Evolutionary conservation across 2,797 vertebrate genomes (phyloP).

Genomic region (Sebastes dallii): DNA sequence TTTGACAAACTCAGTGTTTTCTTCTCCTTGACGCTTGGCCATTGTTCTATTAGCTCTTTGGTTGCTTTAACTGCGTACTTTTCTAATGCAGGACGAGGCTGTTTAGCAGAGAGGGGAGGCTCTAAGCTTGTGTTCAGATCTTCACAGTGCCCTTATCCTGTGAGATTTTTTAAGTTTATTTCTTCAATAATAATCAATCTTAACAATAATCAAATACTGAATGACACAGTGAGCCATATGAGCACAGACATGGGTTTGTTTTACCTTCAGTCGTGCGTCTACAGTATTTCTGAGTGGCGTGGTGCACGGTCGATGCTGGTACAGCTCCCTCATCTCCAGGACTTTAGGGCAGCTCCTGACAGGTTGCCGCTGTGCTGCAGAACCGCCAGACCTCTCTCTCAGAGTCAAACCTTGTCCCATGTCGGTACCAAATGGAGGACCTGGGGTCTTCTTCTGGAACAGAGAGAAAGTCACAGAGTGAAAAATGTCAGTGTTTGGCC

Average conservation of each 20-base stretch:
- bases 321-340: constrained; percentile 88
- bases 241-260: neutral
- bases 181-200: no score
- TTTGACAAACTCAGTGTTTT: no score
- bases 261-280: constrained; percentile 88
- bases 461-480: neutral
- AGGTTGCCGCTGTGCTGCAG: constrained; percentile 14
- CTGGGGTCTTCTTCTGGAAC: constrained; percentile 76
- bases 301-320: constrained; percentile 81
- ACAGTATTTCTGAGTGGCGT: constrained; percentile 73
- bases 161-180: no score
- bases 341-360: constrained; percentile 83
- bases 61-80: no score
- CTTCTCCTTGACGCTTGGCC: no score
- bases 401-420: constrained; percentile 78
- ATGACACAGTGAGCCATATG: neutral
- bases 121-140: no score
- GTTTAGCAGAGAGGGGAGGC: no score
- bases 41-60: no score
- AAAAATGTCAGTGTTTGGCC: neutral
- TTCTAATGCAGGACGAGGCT: no score
- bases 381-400: constrained; percentile 39
- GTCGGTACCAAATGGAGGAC: constrained; percentile 68
- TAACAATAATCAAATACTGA: neutral
- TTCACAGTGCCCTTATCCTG: no score